Conservation (phyloP, 2,113 vertebrate genomes). For the Todiramphus chloris region DNA sequence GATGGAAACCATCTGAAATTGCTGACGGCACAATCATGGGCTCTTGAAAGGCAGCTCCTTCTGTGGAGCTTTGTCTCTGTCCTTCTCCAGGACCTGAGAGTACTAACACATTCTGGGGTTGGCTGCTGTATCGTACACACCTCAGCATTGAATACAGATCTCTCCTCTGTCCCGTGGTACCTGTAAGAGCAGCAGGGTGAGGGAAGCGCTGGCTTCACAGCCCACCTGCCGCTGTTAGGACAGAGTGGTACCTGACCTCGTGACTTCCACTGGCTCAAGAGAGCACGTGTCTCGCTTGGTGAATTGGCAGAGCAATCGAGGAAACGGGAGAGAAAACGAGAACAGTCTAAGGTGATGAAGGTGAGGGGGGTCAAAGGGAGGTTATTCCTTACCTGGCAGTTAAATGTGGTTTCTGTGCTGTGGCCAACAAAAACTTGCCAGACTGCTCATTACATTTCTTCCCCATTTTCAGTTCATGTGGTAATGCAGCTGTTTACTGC, state of each 20-base stretch:
- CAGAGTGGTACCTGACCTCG: neutral
- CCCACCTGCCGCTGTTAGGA: neutral
- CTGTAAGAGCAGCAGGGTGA: neutral
- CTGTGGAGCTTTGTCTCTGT: neutral
- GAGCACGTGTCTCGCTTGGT: accelerated
- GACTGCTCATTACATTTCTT: neutral
- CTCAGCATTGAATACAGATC: neutral
- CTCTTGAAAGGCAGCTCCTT: neutral
- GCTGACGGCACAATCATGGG: neutral
- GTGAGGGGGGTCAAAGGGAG: neutral
- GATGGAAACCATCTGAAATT: neutral
- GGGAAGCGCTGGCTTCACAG: neutral
- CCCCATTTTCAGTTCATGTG: neutral
- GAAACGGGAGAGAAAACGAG: neutral
- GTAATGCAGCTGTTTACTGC: neutral
- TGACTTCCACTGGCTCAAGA: neutral
- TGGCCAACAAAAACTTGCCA: neutral
- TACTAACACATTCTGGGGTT: neutral
- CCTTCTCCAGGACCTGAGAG: neutral
- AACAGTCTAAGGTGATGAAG: neutral
- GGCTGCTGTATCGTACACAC: accelerated
- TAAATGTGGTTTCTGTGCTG: neutral
- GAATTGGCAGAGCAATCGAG: neutral
- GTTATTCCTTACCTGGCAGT: neutral
- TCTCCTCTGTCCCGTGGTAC: neutral